A percentile compares a stretch with the other conserved stretches of the same genome.
phyloP scores from a whole-genome alignment of 2,113 vertebrate genomes.

The Campylorhamphus procurvoides region DNA sequence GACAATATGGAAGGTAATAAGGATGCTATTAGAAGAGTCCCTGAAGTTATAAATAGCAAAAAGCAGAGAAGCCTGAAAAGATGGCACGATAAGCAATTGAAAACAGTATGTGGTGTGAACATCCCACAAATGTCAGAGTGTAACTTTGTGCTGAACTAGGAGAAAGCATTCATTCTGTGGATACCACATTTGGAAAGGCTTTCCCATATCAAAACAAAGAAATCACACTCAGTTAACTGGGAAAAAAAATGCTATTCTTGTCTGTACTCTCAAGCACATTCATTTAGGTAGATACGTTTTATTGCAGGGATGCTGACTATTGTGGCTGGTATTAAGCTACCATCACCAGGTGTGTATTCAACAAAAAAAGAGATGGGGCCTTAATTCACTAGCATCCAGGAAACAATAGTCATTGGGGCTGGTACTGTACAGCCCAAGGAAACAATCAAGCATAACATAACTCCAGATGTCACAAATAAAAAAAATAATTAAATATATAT shows the following conservation, averaged over 20 bases:
- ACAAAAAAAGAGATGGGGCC: not conserved
- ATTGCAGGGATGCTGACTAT: not conserved
- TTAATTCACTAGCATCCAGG: not conserved
- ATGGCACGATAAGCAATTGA: constrained; percentile 28
- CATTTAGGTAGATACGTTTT: not conserved
- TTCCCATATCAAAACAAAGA: not conserved
- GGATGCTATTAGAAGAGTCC: constrained; percentile 32
- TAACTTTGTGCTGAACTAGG: not conserved
- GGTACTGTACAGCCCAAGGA: not conserved
- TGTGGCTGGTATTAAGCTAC: not conserved
- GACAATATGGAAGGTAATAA: constrained; percentile 23
- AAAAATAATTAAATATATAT: not conserved
- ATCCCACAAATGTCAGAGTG: constrained; percentile 13
- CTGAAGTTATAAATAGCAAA: constrained; percentile 57
- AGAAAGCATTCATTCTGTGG: not conserved
- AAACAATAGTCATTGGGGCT: not conserved
- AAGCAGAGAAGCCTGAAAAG: constrained; percentile 38
- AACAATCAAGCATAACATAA: not conserved
- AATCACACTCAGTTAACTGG: not conserved
- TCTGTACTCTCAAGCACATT: not conserved
- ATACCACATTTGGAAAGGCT: not conserved
- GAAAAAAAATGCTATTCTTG: not conserved
- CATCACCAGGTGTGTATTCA: not conserved
- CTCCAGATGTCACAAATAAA: not conserved
- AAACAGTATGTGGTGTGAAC: constrained; percentile 54